Conservation (phyloP, 2,888 invertebrate genomes). For the Entomobrya proxima region DNA sequence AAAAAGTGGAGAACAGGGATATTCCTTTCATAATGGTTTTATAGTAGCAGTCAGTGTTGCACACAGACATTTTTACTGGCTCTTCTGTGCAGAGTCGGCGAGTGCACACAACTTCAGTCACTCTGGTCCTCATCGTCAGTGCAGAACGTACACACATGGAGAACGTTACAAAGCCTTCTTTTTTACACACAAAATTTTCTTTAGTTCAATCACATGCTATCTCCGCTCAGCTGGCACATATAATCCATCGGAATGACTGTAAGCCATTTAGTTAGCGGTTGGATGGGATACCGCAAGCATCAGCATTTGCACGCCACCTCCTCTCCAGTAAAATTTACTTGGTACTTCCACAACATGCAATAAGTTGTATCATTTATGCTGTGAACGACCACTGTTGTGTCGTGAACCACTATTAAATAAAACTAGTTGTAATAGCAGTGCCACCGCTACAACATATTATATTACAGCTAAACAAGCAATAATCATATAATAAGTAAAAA, state of each 20-base stretch:
- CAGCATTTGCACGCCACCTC: conserved; percentile 31
- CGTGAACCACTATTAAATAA: neutral
- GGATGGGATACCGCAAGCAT: conserved; percentile 67
- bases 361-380: conserved; percentile 29
- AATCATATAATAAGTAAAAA: conserved; percentile 14
- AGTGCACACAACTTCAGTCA: neutral
- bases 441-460: neutral
- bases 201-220: conserved; percentile 48
- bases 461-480: neutral
- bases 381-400: too few relatives aligned
- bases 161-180: conserved; percentile 6
- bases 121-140: neutral
- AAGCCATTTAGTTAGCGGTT: conserved; percentile 64
- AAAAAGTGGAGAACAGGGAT: too few relatives aligned
- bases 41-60: too few relatives aligned
- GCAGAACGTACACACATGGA: neutral
- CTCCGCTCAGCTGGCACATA: conserved; percentile 49
- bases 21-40: too few relatives aligned
- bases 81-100: neutral
- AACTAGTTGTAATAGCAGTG: neutral
- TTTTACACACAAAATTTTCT: conserved; percentile 10
- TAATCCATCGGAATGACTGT: conserved; percentile 61
- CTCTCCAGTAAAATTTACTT: conserved; percentile 25
- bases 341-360: conserved; percentile 8
- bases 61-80: neutral